These are phyloP conservation scores for Candidula unifasciata DNA, from an alignment of 2,888 invertebrate genomes.

Conservation along the genomic window DNA sequence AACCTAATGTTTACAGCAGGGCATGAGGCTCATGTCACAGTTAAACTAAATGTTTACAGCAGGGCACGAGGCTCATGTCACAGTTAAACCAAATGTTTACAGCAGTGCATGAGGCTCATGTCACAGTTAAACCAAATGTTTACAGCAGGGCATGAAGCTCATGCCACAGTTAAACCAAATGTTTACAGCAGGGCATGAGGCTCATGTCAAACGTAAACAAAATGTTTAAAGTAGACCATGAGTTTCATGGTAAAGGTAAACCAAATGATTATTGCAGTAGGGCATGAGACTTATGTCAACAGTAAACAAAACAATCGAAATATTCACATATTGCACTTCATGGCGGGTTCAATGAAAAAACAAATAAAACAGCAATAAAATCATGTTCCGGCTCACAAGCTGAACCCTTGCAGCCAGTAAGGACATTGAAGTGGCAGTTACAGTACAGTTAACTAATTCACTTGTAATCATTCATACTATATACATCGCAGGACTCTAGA, in stretches of 20 bases:
- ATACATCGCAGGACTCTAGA: too few species aligned
- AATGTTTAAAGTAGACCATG: not conserved
- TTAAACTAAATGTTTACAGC: too few species aligned
- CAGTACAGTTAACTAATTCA: too few species aligned
- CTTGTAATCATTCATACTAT: too few species aligned
- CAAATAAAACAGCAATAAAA: not conserved
- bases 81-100: too few species aligned
- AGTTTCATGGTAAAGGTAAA: not conserved
- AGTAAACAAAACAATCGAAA: not conserved
- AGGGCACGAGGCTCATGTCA: not conserved
- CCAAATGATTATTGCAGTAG: too few species aligned
- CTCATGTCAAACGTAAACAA: not conserved
- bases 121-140: too few species aligned
- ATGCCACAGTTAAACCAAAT: too few species aligned
- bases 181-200: too few species aligned
- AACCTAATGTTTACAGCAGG: too few species aligned
- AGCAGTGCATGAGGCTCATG: too few species aligned
- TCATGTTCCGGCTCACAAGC: not conserved
- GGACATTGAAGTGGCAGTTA: not conserved
- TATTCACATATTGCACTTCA: conserved; percentile 33
- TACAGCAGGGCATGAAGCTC: too few species aligned
- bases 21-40: not conserved
- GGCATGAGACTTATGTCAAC: not conserved
- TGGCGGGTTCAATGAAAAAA: not conserved
- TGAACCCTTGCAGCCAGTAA: not conserved